Base-by-base conservation (phyloP, 1,140 invertebrate genomes). In the Zophobas morio region DNA sequence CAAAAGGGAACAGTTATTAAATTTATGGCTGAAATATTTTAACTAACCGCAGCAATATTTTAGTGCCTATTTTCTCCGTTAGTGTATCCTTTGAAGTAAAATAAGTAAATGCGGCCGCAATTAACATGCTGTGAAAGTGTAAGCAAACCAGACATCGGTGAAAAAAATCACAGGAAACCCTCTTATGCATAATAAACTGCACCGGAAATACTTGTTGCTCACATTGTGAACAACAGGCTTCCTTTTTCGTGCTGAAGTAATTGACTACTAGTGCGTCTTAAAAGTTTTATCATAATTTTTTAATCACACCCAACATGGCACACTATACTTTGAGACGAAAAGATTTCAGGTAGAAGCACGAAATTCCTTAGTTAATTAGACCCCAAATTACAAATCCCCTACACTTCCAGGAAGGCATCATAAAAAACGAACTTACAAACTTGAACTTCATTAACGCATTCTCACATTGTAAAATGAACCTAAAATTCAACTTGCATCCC, bases 181-280 rank as follows among this genome's bases (percentile, higher is more conserved):
- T 73, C 71, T 49, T 42, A 36, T 73, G 71, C 71, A 73, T 73
- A 73, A 39, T 47, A 73, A 73, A 73, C 36, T 53, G 32, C 71
- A 73, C 71, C 71, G 71, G 71, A 73, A 56, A 56, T 73, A 54
- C 71, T 54, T 73, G 60, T 66, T 66, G 60, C 60, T 66, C 60
- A 66, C 39, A 42, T 66, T 66, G 37, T 42, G 42, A 66, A 66
- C 60, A 66, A 66, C 20, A 20, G 20, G 20, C 37, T 66, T 66
- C 60, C 60, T 39, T 46, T 66, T 66, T 66, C 39, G 60, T 36
- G 1, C 39, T 40, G 57, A 66, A 66, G 6, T 66, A 20, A 51
- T 60, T 35, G 36, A 46, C 60, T 32, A 66, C 6, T n/a, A 51
- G 2, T 51, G 49, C 2, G 49, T 20, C 42, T 46, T 46, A 20